Conservation (phyloP, 1,140 invertebrate genomes). For the Drosophila chauvacae region DNA sequence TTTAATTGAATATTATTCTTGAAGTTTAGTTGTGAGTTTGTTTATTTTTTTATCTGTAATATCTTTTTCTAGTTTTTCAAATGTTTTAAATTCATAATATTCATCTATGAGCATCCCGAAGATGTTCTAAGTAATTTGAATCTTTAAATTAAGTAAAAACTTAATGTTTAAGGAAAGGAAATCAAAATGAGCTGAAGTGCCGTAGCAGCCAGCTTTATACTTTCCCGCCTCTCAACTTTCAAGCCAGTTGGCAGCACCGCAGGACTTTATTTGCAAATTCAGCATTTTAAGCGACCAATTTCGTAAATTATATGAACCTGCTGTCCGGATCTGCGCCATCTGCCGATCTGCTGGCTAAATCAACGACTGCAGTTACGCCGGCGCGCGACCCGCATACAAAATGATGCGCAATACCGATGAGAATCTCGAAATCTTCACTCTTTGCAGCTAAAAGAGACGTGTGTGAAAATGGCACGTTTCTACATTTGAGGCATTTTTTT, state of each 20-base stretch:
- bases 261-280: constrained; percentile 27
- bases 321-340: constrained; percentile 40
- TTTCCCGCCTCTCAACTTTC: neutral
- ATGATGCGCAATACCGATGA: constrained; percentile 44
- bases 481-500: constrained; percentile 70
- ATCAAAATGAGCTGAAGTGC: neutral
- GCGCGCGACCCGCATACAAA: constrained; percentile 37
- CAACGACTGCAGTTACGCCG: constrained; percentile 39
- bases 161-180: neutral
- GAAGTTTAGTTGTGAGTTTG: neutral
- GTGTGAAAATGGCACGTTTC: constrained; percentile 79
- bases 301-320: constrained; percentile 48
- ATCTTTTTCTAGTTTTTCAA: neutral
- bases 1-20: neutral
- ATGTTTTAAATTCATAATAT: neutral
- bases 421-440: constrained; percentile 50
- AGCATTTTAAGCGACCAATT: constrained; percentile 36
- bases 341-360: constrained; percentile 36
- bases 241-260: constrained; percentile 1
- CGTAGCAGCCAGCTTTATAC: neutral
- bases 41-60: neutral
- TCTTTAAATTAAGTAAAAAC: neutral
- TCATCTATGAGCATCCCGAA: neutral
- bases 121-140: neutral
- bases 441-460: constrained; percentile 56